Evolutionary conservation across 1,140 invertebrate genomes (phyloP), one percentile per base, ranked within the genome.

Genomic region (Nebria ingens): DNA sequence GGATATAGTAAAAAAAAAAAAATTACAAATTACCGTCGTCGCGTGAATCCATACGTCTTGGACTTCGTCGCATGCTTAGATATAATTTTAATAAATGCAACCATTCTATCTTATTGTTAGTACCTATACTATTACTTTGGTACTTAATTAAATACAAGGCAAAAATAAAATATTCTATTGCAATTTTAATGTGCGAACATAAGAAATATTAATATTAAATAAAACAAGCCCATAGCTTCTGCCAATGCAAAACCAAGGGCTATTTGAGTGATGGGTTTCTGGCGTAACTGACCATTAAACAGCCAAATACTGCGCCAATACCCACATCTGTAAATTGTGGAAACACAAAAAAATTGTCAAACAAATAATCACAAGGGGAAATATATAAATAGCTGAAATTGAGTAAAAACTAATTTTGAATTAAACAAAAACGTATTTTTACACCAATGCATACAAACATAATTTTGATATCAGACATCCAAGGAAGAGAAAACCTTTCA

Each of bases 201-300:
- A 59, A 96, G 73, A 77, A 97, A 95, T 45, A 90, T 88, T 79
- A 97, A 93, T 89, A 95, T 95, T 59, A 97, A 73, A 79, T 91
- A 94, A 77, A 97, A 97, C 40, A 97, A 81, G 66, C 91, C 94
- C 88, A 96, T 94, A 61, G 93, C 92, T 82, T 97, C 93, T 56
- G 91, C 89, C 25, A 97, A 74, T 61, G 93, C 93, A 77, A 97
- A 97, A 65, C 91, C 92, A 63, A 96, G 76, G 71, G 92, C 66
- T 91, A 87, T 74, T 97, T 97, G 57, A 97, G 72, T 58, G 90
- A 91, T 64, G 93, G 93, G 73, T 97, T 97, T 71, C 83, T 78
- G 68, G 93, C 83, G 77, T 93, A 94, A 65, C 89, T 91, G 66
- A 94, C 85, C 62, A 96, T 91, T 59, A 97, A 78, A 65, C 84